Evolutionary conservation across 2,113 vertebrate genomes (phyloP).

Genomic region (Ivindomyrus marchei): DNA sequence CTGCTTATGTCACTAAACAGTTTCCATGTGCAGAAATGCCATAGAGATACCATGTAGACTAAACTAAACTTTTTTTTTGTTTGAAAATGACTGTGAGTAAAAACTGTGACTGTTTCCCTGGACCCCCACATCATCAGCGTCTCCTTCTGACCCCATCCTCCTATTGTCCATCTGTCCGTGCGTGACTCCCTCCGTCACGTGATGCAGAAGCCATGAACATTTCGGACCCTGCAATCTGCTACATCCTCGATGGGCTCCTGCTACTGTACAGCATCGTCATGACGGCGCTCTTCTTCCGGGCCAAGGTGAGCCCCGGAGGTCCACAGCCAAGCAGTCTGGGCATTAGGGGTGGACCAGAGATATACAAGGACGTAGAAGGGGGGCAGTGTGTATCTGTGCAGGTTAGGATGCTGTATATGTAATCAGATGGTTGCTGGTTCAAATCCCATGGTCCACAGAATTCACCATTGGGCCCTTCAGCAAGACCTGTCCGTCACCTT

Average conservation of each 20-base stretch:
- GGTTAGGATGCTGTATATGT: neutral
- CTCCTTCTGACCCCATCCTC: neutral
- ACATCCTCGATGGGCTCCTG: conserved; percentile 79
- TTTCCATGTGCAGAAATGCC: neutral
- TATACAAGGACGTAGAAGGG: neutral
- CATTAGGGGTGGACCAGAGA: neutral
- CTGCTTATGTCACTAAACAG: neutral
- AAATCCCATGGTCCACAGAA: neutral
- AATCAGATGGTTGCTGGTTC: neutral
- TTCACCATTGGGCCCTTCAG: neutral
- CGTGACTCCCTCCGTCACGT: neutral
- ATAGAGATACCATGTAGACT: neutral
- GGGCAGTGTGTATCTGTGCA: neutral
- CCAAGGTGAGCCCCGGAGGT: conserved; percentile 65
- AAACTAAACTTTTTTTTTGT: neutral
- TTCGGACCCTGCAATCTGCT: conserved; percentile 71
- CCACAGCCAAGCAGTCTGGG: neutral
- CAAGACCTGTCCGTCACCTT: neutral
- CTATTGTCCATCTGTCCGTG: neutral
- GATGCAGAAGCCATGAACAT: conserved; percentile 30
- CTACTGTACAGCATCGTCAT: conserved; percentile 72
- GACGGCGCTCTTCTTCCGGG: conserved; percentile 75
- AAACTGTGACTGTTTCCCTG: neutral
- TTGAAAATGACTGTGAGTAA: neutral
- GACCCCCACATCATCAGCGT: neutral